Evolutionary conservation across 2,113 vertebrate genomes (phyloP), one percentile per base, ranked within the genome.

Genomic region (Eulacestoma nigropectus): DNA sequence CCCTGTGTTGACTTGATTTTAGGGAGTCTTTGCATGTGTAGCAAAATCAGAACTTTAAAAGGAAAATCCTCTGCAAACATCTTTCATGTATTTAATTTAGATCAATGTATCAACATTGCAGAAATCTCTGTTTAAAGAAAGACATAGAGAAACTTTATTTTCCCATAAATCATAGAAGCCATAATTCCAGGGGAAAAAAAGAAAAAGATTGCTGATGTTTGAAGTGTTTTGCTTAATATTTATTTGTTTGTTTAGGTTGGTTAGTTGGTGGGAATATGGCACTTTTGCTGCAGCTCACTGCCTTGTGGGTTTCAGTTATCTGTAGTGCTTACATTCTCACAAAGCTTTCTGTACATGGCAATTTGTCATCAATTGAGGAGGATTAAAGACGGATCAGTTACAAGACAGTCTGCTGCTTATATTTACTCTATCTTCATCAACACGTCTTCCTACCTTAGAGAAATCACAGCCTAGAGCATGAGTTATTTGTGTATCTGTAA

Each of bases 401-500:
- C 86, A 96, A 94, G 77, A 97, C 81, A 74, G 90, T 87, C 42
- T 94, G 49, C 63, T 94, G 87, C 62, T 96, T 96, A 93, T 97
- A 95, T 97, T 97, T 97, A 74, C 62, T 83, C 47, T 80, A 79
- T 85, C 77, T 53, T 44, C 86, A 93, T 95, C 93, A 97, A 95
- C 67, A 89, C 39, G 22, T 95, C 95, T 97, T 97, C 95, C 55
- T 67, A 96, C 81, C 60, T 95, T 52, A 78, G 57, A 83, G 91
- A 95, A 97, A 89, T 63, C 76, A 85, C 64, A 96, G 83, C 86
- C 93, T 86, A 77, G 91, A 9, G 10, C 76, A 83, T 81, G 96
- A 96, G 84, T 84, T 93, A 97, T 97, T 94, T 95, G 89, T 94
- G 67, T 95, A 94, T 86, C 64, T 82, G n/a, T 93, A 97, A 97